Conservation (phyloP, 2,797 vertebrate species). For the Dermochelys coriacea region DNA sequence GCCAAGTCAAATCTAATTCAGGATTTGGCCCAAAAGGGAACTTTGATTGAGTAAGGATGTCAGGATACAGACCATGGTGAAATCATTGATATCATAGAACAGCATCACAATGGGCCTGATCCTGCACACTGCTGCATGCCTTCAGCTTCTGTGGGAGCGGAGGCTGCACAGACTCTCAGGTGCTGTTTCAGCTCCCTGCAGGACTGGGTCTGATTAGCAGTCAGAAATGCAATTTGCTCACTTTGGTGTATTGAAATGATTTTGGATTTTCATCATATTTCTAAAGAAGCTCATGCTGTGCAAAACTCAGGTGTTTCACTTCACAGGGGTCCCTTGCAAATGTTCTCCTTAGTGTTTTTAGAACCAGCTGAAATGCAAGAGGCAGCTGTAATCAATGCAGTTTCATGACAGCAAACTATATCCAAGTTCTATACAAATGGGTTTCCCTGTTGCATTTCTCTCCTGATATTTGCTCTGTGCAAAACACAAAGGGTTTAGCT, state of each 20-base stretch:
- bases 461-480: not conserved
- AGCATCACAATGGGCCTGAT: not conserved
- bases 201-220: not conserved
- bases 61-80: not conserved
- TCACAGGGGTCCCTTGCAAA: not conserved
- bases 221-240: not conserved
- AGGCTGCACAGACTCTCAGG: not conserved
- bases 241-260: not conserved
- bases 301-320: not conserved
- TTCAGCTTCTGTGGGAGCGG: not conserved
- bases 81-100: accelerated
- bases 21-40: not conserved
- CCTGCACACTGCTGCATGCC: no score
- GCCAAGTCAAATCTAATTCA: not conserved
- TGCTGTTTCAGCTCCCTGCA: not conserved
- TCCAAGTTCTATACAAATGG: not conserved
- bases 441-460: not conserved
- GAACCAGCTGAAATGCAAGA: not conserved
- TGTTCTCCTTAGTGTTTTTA: not conserved
- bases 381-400: not conserved
- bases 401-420: not conserved
- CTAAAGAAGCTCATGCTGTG: not conserved
- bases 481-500: not conserved
- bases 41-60: not conserved
- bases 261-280: not conserved